phyloP scores from a whole-genome alignment of 2,113 vertebrate species.

The Caranx melampygus region DNA sequence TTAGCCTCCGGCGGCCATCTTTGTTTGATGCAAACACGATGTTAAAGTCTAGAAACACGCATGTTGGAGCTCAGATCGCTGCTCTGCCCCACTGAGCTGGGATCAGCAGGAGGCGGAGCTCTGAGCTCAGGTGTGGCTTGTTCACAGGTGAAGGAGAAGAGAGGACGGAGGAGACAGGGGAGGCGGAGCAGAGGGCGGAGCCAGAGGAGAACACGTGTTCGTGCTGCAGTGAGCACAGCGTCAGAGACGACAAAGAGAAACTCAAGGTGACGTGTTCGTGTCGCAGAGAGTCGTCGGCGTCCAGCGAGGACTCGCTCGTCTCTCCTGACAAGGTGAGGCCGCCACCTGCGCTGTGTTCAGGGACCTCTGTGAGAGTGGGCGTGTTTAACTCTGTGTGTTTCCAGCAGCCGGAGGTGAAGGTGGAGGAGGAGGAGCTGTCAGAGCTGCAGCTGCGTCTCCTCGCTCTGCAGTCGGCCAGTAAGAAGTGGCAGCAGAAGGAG shows the following conservation, averaged over 20 bases:
- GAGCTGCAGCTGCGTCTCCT: constrained; percentile 96
- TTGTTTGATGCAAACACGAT: too few species aligned
- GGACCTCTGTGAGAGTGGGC: neutral
- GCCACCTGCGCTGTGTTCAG: neutral
- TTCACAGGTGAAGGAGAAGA: constrained; percentile 23
- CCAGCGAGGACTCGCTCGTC: constrained; percentile 66
- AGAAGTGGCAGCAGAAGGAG: constrained; percentile 98
- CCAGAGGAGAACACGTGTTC: neutral
- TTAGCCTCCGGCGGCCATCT: too few species aligned
- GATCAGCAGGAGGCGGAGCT: too few species aligned
- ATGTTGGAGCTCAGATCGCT: too few species aligned
- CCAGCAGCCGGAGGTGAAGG: constrained; percentile 51
- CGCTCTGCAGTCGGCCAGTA: constrained; percentile 97
- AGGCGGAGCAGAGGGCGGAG: constrained; percentile 2
- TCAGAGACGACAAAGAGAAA: constrained; percentile 42
- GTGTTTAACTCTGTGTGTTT: neutral
- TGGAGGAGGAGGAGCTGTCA: constrained; percentile 96
- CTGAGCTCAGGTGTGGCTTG: constrained; percentile 18
- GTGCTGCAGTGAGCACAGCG: constrained; percentile 25
- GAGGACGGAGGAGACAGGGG: neutral
- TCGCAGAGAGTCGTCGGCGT: constrained; percentile 58
- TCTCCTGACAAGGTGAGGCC: constrained; percentile 75
- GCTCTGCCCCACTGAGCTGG: too few species aligned
- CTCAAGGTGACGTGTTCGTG: constrained; percentile 6
- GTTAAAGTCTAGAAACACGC: too few species aligned